These are phyloP conservation scores for Pterocles gutturalis DNA, from an alignment of 2,113 vertebrate genomes.

Conservation along the genomic window DNA sequence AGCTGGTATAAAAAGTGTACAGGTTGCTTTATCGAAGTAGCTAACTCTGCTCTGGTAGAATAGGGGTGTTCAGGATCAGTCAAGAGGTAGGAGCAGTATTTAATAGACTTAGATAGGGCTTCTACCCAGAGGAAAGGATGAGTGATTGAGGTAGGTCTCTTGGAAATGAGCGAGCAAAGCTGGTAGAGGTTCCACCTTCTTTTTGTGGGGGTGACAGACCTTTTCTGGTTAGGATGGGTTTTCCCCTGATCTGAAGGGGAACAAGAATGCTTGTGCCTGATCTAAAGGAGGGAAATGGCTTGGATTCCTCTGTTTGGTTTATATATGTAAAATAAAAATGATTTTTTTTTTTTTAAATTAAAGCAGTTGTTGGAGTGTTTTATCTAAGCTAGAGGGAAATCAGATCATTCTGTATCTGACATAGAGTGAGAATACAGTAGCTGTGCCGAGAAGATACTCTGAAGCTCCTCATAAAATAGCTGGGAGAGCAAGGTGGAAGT, in stretches of 20 bases:
- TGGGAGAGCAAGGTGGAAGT: not conserved
- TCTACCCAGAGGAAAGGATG: not conserved
- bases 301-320: not conserved
- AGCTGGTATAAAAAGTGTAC: not conserved
- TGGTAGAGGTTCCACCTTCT: not conserved
- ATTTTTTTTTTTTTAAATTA: not conserved
- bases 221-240: not conserved
- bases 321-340: fast-evolving
- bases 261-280: not conserved
- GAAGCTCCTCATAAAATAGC: not conserved
- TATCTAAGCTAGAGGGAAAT: not conserved
- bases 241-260: not conserved
- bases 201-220: not conserved
- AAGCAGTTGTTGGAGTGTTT: not conserved
- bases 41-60: not conserved
- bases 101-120: not conserved
- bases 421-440: not conserved
- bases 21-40: not conserved
- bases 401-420: not conserved
- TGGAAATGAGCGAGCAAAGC: not conserved
- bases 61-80: not conserved
- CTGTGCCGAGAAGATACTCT: not conserved
- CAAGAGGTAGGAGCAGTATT: not conserved
- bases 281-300: not conserved
- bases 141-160: not conserved